phyloP scores from a whole-genome alignment of 1,140 invertebrate genomes.

The Pararge aegeria region DNA sequence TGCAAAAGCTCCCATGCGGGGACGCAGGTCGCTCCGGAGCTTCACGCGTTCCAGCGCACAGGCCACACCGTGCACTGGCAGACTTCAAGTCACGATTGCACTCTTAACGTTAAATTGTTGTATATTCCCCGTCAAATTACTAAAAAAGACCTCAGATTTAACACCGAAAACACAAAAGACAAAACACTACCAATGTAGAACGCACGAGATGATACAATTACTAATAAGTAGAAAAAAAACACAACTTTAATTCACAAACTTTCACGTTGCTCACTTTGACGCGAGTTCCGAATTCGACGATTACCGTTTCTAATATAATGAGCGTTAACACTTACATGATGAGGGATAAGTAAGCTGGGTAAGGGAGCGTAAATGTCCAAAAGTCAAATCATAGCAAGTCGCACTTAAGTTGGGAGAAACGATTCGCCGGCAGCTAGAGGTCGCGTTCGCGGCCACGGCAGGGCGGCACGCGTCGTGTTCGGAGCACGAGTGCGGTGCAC shows the following conservation, averaged over 20 bases:
- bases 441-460: slow-evolving; percentile 75
- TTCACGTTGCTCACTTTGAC: slow-evolving; percentile 69
- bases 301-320: slow-evolving; percentile 65
- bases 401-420: slow-evolving; percentile 72
- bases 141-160: slow-evolving; percentile 57
- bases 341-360: slow-evolving; percentile 76
- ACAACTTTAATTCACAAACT: slow-evolving; percentile 71
- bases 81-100: slow-evolving; percentile 40
- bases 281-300: slow-evolving; percentile 74
- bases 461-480: slow-evolving; percentile 75
- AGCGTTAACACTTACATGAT: slow-evolving; percentile 76
- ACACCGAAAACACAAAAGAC: slow-evolving; percentile 46
- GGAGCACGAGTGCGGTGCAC: slow-evolving; percentile 76
- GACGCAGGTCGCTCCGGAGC: slow-evolving; percentile 43
- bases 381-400: slow-evolving; percentile 76
- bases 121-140: slow-evolving; percentile 71
- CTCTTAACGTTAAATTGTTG: slow-evolving; percentile 47
- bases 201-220: slow-evolving; percentile 30
- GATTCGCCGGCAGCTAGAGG: slow-evolving; percentile 74
- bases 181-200: slow-evolving; percentile 35
- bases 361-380: slow-evolving; percentile 70
- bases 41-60: slow-evolving; percentile 43
- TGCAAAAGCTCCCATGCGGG: slow-evolving; percentile 65
- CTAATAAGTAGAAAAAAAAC: slow-evolving; percentile 33
- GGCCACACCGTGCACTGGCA: too few species aligned